Conservation (phyloP, 2,797 vertebrate species). For the Labroides dimidiatus region DNA sequence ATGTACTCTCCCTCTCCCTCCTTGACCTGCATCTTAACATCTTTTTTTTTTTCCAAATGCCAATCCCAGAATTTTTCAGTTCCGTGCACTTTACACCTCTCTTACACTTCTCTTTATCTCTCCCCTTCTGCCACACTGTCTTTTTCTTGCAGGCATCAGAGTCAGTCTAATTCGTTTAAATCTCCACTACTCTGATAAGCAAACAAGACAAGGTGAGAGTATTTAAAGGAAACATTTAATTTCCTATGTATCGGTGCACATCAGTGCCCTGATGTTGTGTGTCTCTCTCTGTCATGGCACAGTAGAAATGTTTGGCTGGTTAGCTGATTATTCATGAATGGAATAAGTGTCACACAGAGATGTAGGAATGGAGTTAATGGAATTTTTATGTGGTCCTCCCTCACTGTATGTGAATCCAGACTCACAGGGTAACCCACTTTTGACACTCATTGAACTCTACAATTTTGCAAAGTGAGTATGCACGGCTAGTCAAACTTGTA, state of each 20-base stretch:
- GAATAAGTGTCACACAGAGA: slow-evolving; percentile 13
- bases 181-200: slow-evolving; percentile 99
- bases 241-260: slow-evolving; percentile 20
- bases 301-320: slow-evolving; percentile 39
- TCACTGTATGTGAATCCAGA: slow-evolving; percentile 13
- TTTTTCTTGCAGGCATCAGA: slow-evolving; percentile 90
- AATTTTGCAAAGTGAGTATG: too few species aligned
- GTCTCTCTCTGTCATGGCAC: slow-evolving; percentile 20
- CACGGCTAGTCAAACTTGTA: too few species aligned
- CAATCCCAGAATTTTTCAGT: slow-evolving; percentile 4
- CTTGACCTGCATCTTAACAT: slow-evolving; percentile 19
- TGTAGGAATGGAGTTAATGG: too few species aligned
- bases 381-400: not conserved
- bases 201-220: slow-evolving; percentile 11
- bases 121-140: slow-evolving; percentile 52
- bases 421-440: not conserved
- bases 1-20: not conserved
- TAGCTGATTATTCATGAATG: slow-evolving; percentile 36
- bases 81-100: not conserved
- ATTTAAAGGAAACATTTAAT: slow-evolving; percentile 22
- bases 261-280: not conserved
- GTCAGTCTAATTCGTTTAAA: slow-evolving; percentile 97
- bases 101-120: slow-evolving; percentile 20
- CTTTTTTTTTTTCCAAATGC: slow-evolving; percentile 23
- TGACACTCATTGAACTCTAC: too few species aligned